Conservation (phyloP, 1,140 invertebrate species). For the Drosophila arawakana region DNA sequence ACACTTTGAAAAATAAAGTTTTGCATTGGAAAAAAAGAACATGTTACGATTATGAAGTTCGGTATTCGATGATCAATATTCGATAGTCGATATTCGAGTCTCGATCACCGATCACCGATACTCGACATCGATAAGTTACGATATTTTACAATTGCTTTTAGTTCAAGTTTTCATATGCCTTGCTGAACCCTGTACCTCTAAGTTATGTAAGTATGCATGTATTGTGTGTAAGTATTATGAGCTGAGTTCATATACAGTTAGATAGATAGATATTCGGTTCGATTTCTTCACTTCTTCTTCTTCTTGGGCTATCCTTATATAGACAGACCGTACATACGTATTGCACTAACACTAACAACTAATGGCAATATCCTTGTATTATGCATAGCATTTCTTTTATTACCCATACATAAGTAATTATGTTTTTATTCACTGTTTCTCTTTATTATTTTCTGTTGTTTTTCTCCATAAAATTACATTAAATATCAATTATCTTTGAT, state of each 20-base stretch:
- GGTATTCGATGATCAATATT: constrained; percentile 16
- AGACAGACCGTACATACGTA: constrained; percentile 38
- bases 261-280: constrained; percentile 11
- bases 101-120: constrained; percentile 19
- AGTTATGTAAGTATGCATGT: constrained; percentile 20
- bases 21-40: constrained; percentile 54
- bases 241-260: constrained; percentile 30
- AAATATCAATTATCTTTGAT: constrained; percentile 22
- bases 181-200: constrained; percentile 17
- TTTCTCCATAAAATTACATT: constrained; percentile 28
- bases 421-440: not conserved
- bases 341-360: constrained; percentile 76
- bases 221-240: constrained; percentile 16
- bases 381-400: constrained; percentile 45
- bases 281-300: not conserved
- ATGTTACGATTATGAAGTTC: constrained; percentile 26
- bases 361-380: constrained; percentile 78
- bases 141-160: constrained; percentile 81
- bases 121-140: constrained; percentile 47
- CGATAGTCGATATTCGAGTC: constrained; percentile 7
- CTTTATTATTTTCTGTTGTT: not conserved
- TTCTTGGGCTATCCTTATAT: constrained; percentile 7
- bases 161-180: constrained; percentile 53
- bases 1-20: constrained; percentile 81
- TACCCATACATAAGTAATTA: constrained; percentile 30